phyloP scores from a whole-genome alignment of 1,140 invertebrate genomes.

The Macrostomum lignano region DNA sequence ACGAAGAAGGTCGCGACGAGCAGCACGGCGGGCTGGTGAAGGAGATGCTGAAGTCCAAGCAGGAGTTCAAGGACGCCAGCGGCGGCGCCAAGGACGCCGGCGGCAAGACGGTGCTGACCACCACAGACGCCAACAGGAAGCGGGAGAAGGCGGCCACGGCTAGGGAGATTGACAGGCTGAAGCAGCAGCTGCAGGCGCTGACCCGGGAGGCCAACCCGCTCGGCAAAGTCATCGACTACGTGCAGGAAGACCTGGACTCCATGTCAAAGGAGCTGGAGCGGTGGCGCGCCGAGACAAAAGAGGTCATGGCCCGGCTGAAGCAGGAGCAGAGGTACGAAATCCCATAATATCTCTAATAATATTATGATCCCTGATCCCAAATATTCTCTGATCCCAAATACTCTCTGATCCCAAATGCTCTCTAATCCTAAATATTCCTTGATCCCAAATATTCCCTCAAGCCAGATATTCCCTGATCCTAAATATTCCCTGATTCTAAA shows the following conservation, averaged over 20 bases:
- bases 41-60: constrained; percentile 35
- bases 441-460: no score
- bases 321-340: constrained; percentile 47
- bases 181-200: constrained; percentile 48
- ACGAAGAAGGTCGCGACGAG: constrained; percentile 11
- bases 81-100: no score
- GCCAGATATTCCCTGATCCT: no score
- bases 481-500: no score
- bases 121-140: constrained; percentile 23
- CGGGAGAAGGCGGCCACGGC: constrained; percentile 40
- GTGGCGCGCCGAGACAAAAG: constrained; percentile 47
- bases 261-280: constrained; percentile 62
- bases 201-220: constrained; percentile 58
- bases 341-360: no score
- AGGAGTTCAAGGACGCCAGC: constrained; percentile 30
- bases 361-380: no score
- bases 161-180: constrained; percentile 53
- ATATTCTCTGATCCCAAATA: no score
- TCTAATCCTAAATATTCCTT: no score
- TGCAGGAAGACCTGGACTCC: constrained; percentile 73
- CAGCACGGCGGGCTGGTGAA: constrained; percentile 32
- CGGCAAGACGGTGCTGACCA: constrained; percentile 17
- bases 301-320: constrained; percentile 38
- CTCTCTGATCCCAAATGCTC: no score
- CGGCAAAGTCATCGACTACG: constrained; percentile 60